phyloP scores from a whole-genome alignment of 2,797 vertebrate species.

The Phrynocephalus forsythii region DNA sequence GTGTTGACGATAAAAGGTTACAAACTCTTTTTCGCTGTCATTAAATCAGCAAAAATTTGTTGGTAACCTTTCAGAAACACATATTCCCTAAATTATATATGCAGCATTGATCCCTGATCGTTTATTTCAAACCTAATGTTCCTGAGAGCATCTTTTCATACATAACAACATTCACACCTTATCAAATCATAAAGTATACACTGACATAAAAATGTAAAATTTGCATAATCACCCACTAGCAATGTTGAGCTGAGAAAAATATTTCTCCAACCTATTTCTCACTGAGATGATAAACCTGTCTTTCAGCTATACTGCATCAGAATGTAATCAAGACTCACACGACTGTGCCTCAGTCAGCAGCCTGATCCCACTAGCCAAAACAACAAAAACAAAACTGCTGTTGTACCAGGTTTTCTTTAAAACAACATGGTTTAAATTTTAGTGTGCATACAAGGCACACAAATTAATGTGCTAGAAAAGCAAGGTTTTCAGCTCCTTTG shows the following conservation, averaged over 20 bases:
- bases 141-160: slow-evolving; percentile 12
- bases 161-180: background rate
- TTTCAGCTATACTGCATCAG: background rate
- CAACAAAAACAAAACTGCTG: too few species aligned
- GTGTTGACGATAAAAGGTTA: slow-evolving; percentile 36
- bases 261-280: background rate
- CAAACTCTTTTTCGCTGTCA: slow-evolving; percentile 47
- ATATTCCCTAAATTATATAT: slow-evolving; percentile 37
- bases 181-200: slow-evolving; percentile 47
- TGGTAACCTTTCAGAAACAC: slow-evolving; percentile 56
- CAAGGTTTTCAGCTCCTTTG: too few species aligned
- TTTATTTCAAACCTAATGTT: slow-evolving; percentile 61
- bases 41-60: slow-evolving; percentile 59
- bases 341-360: background rate
- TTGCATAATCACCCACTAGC: slow-evolving; percentile 57
- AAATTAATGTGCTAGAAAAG: too few species aligned
- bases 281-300: background rate
- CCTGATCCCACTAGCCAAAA: too few species aligned
- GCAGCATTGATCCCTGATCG: slow-evolving; percentile 32
- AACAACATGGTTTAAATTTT: too few species aligned
- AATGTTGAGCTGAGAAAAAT: slow-evolving; percentile 34
- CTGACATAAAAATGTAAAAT: slow-evolving; percentile 50
- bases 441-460: too few species aligned
- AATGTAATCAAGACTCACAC: background rate
- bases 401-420: too few species aligned